Percentiles rank a stretch among this genome's conserved stretches.
These are phyloP conservation scores for Boulengeromyrus knoepffleri DNA, from an alignment of 2,113 vertebrate species.

Conservation along the genomic window DNA sequence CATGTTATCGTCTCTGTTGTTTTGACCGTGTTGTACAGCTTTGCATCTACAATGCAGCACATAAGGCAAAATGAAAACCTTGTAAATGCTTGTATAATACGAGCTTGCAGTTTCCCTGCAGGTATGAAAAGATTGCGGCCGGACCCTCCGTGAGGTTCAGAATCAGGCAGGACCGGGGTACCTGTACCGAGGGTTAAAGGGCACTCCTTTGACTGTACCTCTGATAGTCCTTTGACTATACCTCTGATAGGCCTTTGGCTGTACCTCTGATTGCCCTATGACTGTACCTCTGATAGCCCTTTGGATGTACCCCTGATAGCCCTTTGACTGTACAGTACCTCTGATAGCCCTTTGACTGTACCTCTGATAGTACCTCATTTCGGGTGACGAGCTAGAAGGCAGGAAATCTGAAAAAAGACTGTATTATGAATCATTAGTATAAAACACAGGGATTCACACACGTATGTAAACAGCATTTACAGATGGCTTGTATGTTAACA, in stretches of 20 bases:
- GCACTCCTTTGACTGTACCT: neutral
- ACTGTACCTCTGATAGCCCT: too few relatives aligned
- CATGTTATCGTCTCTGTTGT: neutral
- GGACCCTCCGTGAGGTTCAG: neutral
- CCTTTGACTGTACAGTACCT: too few relatives aligned
- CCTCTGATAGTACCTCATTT: neutral
- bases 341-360: too few relatives aligned
- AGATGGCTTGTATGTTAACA: neutral
- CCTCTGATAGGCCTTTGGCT: too few relatives aligned
- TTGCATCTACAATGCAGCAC: neutral
- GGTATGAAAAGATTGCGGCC: neutral
- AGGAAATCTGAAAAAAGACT: neutral
- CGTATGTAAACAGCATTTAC: neutral
- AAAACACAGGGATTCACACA: neutral
- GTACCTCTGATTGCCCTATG: too few relatives aligned
- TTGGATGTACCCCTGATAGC: too few relatives aligned
- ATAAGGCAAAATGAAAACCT: neutral
- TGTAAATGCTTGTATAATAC: neutral
- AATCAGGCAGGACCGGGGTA: neutral
- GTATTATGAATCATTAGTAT: neutral
- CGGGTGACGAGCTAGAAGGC: neutral
- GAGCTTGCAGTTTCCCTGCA: neutral
- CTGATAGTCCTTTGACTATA: too few relatives aligned
- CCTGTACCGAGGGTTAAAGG: neutral
- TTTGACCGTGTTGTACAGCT: neutral